Percentiles rank a stretch among this genome's conserved stretches.
Conservation (phyloP, 2,113 vertebrate species). For the Petaurus breviceps region DNA sequence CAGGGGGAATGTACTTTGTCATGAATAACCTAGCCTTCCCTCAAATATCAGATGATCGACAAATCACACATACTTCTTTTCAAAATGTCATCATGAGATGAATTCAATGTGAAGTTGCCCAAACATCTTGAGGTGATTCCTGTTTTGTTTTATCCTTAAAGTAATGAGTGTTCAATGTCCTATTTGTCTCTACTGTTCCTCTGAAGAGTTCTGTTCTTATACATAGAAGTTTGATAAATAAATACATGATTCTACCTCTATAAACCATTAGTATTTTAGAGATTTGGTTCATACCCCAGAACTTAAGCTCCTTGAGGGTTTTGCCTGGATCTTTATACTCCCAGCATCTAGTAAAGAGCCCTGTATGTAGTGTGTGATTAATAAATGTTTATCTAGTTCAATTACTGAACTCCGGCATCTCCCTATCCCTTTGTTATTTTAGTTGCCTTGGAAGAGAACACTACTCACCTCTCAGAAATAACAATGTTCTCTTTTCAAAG, state of each 20-base stretch:
- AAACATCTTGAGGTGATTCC: neutral
- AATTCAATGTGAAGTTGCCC: neutral
- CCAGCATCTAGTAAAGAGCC: neutral
- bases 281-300: neutral
- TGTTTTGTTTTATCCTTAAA: neutral
- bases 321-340: neutral
- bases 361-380: neutral
- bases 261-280: neutral
- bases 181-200: neutral
- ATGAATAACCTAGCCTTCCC: neutral
- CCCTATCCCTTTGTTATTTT: neutral
- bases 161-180: neutral
- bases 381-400: neutral
- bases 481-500: neutral
- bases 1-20: neutral
- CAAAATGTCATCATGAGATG: neutral
- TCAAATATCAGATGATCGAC: neutral
- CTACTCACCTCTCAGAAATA: neutral
- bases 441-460: slow-evolving; percentile 5
- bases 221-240: neutral
- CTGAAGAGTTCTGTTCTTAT: neutral
- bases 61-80: neutral
- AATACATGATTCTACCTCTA: neutral
- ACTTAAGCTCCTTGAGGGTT: neutral
- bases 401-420: neutral